Evolutionary conservation across 2,797 vertebrate species (phyloP).

Genomic region (Pseudotriccus pelzelni): DNA sequence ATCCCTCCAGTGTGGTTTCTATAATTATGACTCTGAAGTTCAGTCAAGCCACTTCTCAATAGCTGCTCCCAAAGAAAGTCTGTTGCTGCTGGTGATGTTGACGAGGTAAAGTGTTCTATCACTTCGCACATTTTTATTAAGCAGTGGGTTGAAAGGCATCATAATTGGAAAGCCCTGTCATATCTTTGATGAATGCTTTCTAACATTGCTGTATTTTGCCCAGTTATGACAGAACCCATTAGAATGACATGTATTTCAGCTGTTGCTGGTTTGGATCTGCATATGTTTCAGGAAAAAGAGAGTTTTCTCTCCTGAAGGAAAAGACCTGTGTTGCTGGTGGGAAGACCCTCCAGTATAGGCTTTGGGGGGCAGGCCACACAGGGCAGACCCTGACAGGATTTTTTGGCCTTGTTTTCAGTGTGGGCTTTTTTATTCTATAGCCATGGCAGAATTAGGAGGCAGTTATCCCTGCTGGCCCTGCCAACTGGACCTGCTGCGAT

Average conservation of each 20-base stretch:
- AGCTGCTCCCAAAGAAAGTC: neutral
- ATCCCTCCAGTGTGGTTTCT: neutral
- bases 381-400: neutral
- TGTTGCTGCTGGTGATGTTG: neutral
- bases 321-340: neutral
- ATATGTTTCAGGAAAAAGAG: neutral
- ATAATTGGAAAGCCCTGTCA: conserved; percentile 46
- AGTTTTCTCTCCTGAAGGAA: neutral
- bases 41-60: neutral
- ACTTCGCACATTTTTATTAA: conserved; percentile 37
- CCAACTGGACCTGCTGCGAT: neutral
- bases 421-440: neutral
- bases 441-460: neutral
- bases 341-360: neutral
- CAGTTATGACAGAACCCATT: conserved; percentile 53
- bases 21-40: neutral
- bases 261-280: neutral
- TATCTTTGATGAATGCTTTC: conserved; percentile 44
- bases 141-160: conserved; percentile 50
- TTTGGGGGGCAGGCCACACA: neutral
- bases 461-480: neutral
- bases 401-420: neutral
- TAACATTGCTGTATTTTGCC: conserved; percentile 40
- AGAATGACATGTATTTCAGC: conserved; percentile 30
- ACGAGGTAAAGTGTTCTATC: conserved; percentile 6